Conservation (phyloP, 2,797 vertebrate species). For the Prionace glauca region DNA sequence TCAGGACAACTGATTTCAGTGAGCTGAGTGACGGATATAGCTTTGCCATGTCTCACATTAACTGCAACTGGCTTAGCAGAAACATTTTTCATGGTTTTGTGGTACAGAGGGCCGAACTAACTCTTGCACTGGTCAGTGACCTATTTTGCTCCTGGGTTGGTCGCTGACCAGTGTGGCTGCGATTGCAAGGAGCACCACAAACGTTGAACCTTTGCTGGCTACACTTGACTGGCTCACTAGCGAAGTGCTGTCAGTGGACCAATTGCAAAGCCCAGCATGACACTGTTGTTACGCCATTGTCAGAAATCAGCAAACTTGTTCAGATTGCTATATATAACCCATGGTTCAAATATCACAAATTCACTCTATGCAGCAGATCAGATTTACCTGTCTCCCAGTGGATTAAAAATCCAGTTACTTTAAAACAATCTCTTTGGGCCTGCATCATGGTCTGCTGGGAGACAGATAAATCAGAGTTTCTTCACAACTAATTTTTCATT, state of each 20-base stretch:
- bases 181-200: background rate
- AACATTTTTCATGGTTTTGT: background rate
- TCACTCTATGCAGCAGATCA: background rate
- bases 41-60: background rate
- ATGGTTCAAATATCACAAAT: background rate
- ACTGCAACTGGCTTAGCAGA: background rate
- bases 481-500: background rate
- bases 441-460: background rate
- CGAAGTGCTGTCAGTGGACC: background rate
- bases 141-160: background rate
- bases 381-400: background rate
- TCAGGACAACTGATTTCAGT: background rate
- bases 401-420: background rate
- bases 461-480: background rate
- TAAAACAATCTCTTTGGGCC: background rate
- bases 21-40: background rate
- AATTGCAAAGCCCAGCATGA: background rate
- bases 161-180: background rate
- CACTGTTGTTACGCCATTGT: background rate
- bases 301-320: background rate
- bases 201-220: background rate
- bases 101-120: background rate
- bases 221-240: background rate
- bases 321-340: background rate
- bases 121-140: background rate